Evolutionary conservation across 1,140 invertebrate genomes (phyloP).

Genomic region (Thalassaphorura encarpata): DNA sequence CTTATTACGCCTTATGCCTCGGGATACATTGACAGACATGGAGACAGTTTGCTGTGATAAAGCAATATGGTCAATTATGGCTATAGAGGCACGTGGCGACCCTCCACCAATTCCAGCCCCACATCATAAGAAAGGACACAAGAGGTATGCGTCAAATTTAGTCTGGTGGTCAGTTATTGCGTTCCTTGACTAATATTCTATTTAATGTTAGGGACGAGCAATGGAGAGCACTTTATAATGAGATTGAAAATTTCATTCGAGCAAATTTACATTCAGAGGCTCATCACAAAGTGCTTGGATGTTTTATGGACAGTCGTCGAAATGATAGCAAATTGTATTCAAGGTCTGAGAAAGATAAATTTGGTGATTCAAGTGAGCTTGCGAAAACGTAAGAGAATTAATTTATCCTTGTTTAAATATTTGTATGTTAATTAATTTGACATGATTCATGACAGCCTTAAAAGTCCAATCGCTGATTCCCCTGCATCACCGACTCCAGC

Average conservation of each 20-base stretch:
- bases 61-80: constrained; percentile 69
- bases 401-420: no score
- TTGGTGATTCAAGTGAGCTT: no score
- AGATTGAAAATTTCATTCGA: constrained; percentile 72
- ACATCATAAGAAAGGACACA: constrained; percentile 39
- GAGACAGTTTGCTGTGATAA: constrained; percentile 81
- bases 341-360: no score
- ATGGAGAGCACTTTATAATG: constrained; percentile 78
- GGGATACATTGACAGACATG: constrained; percentile 70
- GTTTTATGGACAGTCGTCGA: constrained; percentile 56
- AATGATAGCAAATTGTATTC: no score
- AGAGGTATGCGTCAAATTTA: constrained; percentile 17
- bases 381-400: no score
- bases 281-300: constrained; percentile 70
- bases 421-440: no score
- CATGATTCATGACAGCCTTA: no score
- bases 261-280: constrained; percentile 57
- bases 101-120: constrained; percentile 28
- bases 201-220: constrained; percentile 62
- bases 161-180: not conserved
- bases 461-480: no score
- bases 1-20: constrained; percentile 62
- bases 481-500: no score
- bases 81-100: constrained; percentile 46
- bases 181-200: not conserved